Conservation (phyloP, 2,888 invertebrate genomes). For the Xylota sylvarum region DNA sequence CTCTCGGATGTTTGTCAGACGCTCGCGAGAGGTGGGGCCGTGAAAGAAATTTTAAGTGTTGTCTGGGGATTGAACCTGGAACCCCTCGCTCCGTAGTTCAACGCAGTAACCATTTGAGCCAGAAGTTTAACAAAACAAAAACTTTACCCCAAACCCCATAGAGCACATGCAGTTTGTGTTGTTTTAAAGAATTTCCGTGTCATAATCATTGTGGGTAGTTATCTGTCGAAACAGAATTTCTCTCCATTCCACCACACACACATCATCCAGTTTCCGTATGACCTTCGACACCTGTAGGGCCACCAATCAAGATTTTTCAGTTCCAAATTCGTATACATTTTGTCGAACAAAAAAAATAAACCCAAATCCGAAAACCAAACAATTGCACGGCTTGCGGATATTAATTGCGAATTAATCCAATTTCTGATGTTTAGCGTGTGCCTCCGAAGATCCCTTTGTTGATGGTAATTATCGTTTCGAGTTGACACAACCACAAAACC, state of each 20-base stretch:
- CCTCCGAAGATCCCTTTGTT: constrained; percentile 43
- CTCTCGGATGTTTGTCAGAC: too few species aligned
- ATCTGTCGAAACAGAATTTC: constrained; percentile 14
- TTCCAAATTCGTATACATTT: constrained; percentile 46
- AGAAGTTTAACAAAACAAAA: background rate
- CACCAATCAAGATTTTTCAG: constrained; percentile 33
- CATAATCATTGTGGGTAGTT: constrained; percentile 23
- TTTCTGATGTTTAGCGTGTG: constrained; percentile 48
- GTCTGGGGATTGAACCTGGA: too few species aligned
- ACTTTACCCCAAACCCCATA: background rate
- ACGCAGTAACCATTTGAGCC: too few species aligned
- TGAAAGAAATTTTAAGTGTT: too few species aligned
- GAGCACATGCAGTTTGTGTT: background rate
- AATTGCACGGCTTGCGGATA: constrained; percentile 41
- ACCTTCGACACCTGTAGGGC: constrained; percentile 36
- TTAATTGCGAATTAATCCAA: constrained; percentile 63
- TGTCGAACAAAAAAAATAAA: constrained; percentile 9
- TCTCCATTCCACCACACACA: constrained; percentile 1
- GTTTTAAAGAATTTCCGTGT: constrained; percentile 22
- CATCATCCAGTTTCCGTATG: constrained; percentile 4
- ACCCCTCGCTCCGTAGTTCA: too few species aligned
- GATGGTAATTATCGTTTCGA: constrained; percentile 50
- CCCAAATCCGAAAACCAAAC: constrained; percentile 52
- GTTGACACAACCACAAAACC: constrained; percentile 71
- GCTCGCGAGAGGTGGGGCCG: too few species aligned